Conservation (phyloP, 1,140 invertebrate genomes). For the Drosophila murphyi region DNA sequence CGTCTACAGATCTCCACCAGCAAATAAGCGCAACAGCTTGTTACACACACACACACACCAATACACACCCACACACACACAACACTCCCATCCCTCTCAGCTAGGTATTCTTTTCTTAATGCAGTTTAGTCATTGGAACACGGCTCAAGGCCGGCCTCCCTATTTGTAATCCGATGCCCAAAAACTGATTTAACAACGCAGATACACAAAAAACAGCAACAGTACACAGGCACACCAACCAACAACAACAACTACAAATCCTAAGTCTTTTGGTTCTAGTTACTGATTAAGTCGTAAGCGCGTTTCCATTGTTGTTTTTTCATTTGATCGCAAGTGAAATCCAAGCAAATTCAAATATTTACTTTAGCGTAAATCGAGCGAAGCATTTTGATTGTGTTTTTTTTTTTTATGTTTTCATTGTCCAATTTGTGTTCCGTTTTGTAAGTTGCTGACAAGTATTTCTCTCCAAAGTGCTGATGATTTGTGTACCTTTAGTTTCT, state of each 20-base stretch:
- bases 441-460: not conserved
- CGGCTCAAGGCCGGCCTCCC: not conserved
- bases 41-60: not conserved
- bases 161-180: slow-evolving; percentile 35
- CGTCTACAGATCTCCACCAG: slow-evolving; percentile 74
- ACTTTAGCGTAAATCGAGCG: slow-evolving; percentile 2
- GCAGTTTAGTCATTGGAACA: slow-evolving; percentile 41
- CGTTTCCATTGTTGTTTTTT: slow-evolving; percentile 37
- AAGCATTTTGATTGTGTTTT: slow-evolving; percentile 5
- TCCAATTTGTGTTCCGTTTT: slow-evolving; percentile 3
- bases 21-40: slow-evolving; percentile 16
- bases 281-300: slow-evolving; percentile 52
- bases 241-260: slow-evolving; percentile 27
- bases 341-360: slow-evolving; percentile 10
- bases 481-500: not conserved
- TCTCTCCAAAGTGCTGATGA: not conserved
- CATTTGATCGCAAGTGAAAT: slow-evolving; percentile 30
- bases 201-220: slow-evolving; percentile 8
- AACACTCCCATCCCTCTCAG: not conserved
- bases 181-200: slow-evolving; percentile 29
- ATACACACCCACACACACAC: not conserved
- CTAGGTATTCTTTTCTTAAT: slow-evolving; percentile 27
- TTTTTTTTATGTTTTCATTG: not conserved
- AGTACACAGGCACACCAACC: not conserved
- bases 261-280: slow-evolving; percentile 67